Base-by-base conservation (phyloP, 1,140 invertebrate species). In the Hyles vespertilio region DNA sequence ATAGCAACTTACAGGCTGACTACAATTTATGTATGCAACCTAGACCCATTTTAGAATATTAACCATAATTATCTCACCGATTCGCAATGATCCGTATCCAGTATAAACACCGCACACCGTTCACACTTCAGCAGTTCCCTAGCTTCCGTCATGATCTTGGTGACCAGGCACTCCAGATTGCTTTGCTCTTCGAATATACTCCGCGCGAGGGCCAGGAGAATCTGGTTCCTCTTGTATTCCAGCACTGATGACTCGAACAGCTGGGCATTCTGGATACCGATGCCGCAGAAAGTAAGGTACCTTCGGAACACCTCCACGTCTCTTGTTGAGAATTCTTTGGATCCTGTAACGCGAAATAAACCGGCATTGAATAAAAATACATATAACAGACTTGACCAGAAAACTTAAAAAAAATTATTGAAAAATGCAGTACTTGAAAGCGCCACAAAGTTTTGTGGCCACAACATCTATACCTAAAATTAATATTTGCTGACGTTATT, bases 201-300 rank as follows among this genome's bases (percentile, higher is more conserved):
- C 69, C 95, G 91, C 2, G 96, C 96, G 70, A 98, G 89, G 70
- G 96, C 96, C 65, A 98, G 89, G 6, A 98, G 91, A 56, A 97
- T 95, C 91, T 99, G 97, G 91, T 98, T 99, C 72, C 96, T 92
- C 70, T 96, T 93, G 81, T 98, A 98, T 80, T 99, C 98, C 61
- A 97, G 91, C 8, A 98, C 94, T 32, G 97, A 98, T 60, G 97
- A 94, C 89, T 98, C 96, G 87, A 98, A 98, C 3, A 98, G 91
- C 87, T 98, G 97, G 48, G 98, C 98, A 89, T 99, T 99, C 89
- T 98, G 97, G 69, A 99, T 96, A 5, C 98, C 97, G 67, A 99
- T 98, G 3, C 97, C 97, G 85, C 98, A 98, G 87, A 99, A 99
- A 4, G 96, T 98, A 11, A 99, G 91, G 87, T 99, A 99, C 22